Conservation (phyloP, 2,888 invertebrate species). For the Cryptus armator region DNA sequence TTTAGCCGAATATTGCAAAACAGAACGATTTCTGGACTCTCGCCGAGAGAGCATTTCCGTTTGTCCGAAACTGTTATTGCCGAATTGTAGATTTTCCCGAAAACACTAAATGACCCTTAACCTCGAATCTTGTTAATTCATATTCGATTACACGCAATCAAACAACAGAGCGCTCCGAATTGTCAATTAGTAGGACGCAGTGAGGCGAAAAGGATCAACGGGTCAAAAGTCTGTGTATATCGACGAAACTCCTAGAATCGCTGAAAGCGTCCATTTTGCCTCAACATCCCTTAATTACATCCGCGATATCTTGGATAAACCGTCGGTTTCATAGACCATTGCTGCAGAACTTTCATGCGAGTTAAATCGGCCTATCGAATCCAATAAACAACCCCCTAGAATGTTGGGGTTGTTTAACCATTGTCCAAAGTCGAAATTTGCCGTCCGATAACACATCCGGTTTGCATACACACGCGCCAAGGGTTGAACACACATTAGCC, state of each 20-base stretch:
- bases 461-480: conserved; percentile 1
- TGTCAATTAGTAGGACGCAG: too few relatives aligned
- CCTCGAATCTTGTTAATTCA: background rate
- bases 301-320: background rate
- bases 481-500: conserved; percentile 17
- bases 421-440: background rate
- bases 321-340: too few relatives aligned
- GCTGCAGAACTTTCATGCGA: too few relatives aligned
- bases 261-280: too few relatives aligned
- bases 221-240: too few relatives aligned
- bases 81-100: background rate
- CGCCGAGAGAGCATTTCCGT: background rate
- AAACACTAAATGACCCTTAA: background rate
- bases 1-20: background rate
- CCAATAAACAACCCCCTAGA: too few relatives aligned
- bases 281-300: background rate
- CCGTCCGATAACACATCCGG: background rate
- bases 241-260: too few relatives aligned
- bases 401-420: background rate
- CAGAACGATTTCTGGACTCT: background rate
- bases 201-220: too few relatives aligned
- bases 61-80: background rate
- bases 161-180: too few relatives aligned
- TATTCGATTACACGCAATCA: background rate
- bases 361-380: too few relatives aligned